Conservation (phyloP, 2,888 invertebrate species). For the Pasiphila rectangulata region DNA sequence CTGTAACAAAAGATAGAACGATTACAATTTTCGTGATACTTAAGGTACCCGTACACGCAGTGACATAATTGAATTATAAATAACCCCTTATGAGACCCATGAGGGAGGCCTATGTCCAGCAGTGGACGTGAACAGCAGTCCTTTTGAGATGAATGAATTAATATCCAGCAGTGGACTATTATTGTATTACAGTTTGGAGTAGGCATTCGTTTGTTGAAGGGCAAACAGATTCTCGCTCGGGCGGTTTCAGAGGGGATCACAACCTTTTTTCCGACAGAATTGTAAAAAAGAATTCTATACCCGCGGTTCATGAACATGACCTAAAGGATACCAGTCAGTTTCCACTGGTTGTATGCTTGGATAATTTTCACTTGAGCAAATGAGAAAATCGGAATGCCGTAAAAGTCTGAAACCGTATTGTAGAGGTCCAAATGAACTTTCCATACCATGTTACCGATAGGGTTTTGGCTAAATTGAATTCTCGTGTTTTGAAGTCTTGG, state of each 20-base stretch:
- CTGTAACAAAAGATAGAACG: conserved; percentile 76
- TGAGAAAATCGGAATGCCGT: conserved; percentile 5
- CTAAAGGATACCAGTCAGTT: conserved; percentile 22
- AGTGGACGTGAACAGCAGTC: no score
- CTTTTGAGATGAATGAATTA: no score
- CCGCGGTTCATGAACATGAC: conserved; percentile 18
- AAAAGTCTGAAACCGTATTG: background rate
- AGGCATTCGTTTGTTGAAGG: conserved; percentile 27
- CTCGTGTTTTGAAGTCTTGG: background rate
- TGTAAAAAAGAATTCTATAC: conserved; percentile 28
- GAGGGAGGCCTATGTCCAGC: no score
- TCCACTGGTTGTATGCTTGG: conserved; percentile 16
- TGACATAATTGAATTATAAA: conserved; percentile 30
- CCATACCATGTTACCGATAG: no score
- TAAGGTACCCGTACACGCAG: conserved; percentile 5
- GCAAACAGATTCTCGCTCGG: conserved; percentile 33
- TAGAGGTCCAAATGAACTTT: no score
- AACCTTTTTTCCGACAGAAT: conserved; percentile 21
- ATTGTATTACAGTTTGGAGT: conserved; percentile 27
- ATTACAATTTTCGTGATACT: conserved; percentile 11
- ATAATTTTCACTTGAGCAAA: conserved; percentile 13
- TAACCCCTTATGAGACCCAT: no score
- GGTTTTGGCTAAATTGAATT: background rate
- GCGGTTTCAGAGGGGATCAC: conserved; percentile 21
- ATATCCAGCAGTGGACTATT: no score